Base-by-base conservation (phyloP, 2,888 invertebrate genomes). In the Margaritifera margaritifera region DNA sequence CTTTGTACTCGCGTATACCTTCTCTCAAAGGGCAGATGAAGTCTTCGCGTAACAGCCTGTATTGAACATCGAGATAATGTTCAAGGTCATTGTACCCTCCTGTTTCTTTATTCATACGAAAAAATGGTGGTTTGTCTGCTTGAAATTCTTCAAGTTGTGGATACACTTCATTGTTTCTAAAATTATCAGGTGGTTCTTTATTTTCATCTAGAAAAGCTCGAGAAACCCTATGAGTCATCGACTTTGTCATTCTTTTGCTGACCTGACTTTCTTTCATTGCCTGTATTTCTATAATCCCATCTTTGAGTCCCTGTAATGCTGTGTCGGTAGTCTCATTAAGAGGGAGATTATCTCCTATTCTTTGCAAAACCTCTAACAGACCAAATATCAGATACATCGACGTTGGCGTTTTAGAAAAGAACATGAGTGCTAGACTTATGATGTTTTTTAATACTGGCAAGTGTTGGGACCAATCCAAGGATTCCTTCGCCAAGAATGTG, bases 61-160 rank as follows among this genome's bases (percentile, higher is more conserved):
- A 56, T 18, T 24, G 57, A n/a, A 56, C 57, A 56, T 24, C 24
- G 19, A 56, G 25, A 56, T 24, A 22, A 56, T 18, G 22, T 61
- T 93, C 91, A 1, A 93, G 91, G 82, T 91, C 91, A 1, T 90
- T 83, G 85, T 94, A 95, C 0, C 91, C 90, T 24, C 94, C 94
- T 62, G 92, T 87, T 2, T 92, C 87, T 62, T 93, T 92, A 81
- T 93, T 93, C 0, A 92, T 91, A 20, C 92, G 89, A 25, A 93
- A 77, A 82, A 25, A 56, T 56, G 20, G 18, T 8, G 25, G 22
- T 15, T 77, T 68, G 42, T 75, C 78, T 11, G 62, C 61, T 1
- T 85, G 74, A 31, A 91, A 70, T 66, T 91, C 90, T 19, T 80
- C 74, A 15, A 19, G 22, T 42, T 42, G 42, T 42, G 42, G 42